Evolutionary conservation across 2,797 vertebrate genomes (phyloP).

Genomic region (Lophura swinhoii): DNA sequence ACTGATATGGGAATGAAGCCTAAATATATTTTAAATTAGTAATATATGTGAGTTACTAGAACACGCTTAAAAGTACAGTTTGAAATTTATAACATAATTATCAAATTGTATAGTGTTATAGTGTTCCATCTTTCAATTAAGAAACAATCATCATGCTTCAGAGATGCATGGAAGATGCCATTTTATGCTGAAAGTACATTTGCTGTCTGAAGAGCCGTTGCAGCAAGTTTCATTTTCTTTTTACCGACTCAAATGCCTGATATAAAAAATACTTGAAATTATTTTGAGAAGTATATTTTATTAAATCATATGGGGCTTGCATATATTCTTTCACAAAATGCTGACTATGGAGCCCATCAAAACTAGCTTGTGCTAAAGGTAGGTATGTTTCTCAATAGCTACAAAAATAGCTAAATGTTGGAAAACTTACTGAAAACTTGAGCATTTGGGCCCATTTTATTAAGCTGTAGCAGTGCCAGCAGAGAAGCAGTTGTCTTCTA

Average conservation of each 20-base stretch:
- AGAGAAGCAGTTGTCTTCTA: neutral
- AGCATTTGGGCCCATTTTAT: slow-evolving; percentile 36
- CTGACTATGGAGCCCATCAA: slow-evolving; percentile 15
- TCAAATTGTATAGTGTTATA: neutral
- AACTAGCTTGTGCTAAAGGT: slow-evolving; percentile 22
- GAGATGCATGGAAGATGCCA: neutral
- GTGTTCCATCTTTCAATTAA: neutral
- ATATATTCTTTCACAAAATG: neutral
- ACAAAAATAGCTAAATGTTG: slow-evolving; percentile 25
- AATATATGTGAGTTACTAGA: neutral
- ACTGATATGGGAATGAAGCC: neutral
- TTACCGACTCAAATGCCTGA: neutral
- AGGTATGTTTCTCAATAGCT: slow-evolving; percentile 37
- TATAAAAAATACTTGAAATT: neutral
- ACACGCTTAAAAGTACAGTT: neutral
- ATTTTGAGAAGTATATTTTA: neutral
- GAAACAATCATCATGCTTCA: neutral
- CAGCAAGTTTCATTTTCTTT: neutral
- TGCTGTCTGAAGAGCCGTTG: neutral
- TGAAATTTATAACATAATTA: neutral
- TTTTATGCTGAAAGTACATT: neutral
- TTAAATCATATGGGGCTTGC: neutral
- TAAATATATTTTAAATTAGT: neutral
- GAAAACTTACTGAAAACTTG: slow-evolving; percentile 25
- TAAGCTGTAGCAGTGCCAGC: neutral